Conservation (phyloP, 2,797 vertebrate genomes). For the Micrastur ruficollis region DNA sequence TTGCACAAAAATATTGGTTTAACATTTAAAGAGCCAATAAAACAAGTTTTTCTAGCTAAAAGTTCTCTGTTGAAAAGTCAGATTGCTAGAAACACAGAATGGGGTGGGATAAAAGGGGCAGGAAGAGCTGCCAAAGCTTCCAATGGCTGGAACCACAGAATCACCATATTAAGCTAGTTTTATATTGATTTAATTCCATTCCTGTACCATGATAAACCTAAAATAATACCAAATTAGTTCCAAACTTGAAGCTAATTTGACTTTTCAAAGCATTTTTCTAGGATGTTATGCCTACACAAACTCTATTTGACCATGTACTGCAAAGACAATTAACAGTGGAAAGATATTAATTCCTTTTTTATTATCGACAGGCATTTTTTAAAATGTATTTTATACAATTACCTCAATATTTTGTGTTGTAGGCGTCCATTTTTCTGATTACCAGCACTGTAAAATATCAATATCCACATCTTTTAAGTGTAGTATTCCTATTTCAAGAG, state of each 20-base stretch:
- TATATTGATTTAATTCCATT: not conserved
- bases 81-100: not conserved
- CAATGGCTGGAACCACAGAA: not conserved
- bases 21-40: not conserved
- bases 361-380: not conserved
- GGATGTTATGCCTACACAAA: not conserved
- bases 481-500: not conserved
- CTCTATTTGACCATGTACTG: not conserved
- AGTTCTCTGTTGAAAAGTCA: not conserved
- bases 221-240: not conserved
- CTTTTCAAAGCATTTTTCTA: not conserved
- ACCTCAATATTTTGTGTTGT: not conserved
- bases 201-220: not conserved
- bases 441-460: not conserved
- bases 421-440: not conserved
- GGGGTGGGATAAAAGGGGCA: not conserved
- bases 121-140: not conserved
- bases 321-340: not conserved
- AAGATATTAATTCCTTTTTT: not conserved
- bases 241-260: not conserved
- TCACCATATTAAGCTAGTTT: not conserved
- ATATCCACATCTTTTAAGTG: not conserved
- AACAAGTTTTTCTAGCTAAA: not conserved
- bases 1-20: not conserved
- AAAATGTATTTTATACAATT: not conserved